Base-by-base conservation (phyloP, 2,888 invertebrate genomes). In the Dendrolimus pini region DNA sequence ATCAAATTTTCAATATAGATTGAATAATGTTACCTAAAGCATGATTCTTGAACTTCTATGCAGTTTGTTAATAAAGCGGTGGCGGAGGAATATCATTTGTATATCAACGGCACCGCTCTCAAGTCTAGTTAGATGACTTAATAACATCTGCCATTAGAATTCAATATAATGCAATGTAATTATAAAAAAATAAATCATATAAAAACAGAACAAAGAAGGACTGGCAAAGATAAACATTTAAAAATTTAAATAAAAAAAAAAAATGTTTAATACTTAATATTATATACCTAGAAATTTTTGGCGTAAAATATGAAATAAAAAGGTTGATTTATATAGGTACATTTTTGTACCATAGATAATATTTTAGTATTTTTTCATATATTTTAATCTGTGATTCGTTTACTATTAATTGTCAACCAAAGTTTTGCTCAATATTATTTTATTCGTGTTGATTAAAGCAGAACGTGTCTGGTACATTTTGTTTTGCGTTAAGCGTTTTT, bases 401-500 rank as follows among this genome's bases (percentile, higher is more conserved):
- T 64, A 68, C 74, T 73, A 71, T 75, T 73, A 68, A 69, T 69
- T 75, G 65, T 78, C 74, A 72, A 80, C 85, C 84, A 85, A 86
- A 86, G 86, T 75, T 71, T 76, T 80, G 82, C 81, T 82, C 78
- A 82, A 78, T 78, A 60, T 70, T 63, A 65, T 71, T 71, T 71
- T 70, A 70, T 68, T 74, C 63, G 61, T 65, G 70, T 68, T 70
- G 72, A 65, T 73, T 63, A 68, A 71, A 47, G 47, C 47, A 47
- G 67, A 65, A 65, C 71, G 72, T 70, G 63, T 67, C 47, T 66
- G 60, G 64, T 68, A 65, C 65, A 64, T 68, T 70, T 66, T 60
- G 61, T 70, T 69, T 72, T 72, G 64, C 73, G 64, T 72, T 75
- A 78, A 73, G 75, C 72, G 71, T 77, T 78, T 79, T 69, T 72